These are phyloP conservation scores for Perca schrenkii DNA, from an alignment of 2,113 vertebrate species.

Conservation along the genomic window DNA sequence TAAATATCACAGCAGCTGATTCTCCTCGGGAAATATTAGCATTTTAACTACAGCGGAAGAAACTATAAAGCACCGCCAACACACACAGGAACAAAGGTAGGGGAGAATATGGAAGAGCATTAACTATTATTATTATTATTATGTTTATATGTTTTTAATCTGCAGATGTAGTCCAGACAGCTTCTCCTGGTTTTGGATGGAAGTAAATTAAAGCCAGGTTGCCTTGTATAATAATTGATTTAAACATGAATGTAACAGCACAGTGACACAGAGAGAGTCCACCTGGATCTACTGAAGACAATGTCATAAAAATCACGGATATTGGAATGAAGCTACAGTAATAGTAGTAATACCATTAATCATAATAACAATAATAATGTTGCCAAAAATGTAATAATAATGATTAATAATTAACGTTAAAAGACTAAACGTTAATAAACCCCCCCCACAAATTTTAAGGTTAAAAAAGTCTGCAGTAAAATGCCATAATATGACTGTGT, in stretches of 20 bases:
- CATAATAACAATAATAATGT: background rate
- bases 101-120: too few species aligned
- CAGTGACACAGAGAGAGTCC: background rate
- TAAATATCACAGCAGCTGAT: conserved; percentile 61
- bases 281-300: background rate
- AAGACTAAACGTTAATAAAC: background rate
- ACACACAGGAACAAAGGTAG: background rate
- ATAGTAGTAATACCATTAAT: background rate
- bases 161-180: too few species aligned
- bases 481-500: background rate
- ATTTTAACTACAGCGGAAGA: conserved; percentile 49
- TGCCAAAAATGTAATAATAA: background rate
- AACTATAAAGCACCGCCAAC: conserved; percentile 38
- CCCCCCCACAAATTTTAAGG: background rate
- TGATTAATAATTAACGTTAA: background rate
- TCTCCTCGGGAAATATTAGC: conserved; percentile 74
- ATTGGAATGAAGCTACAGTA: background rate
- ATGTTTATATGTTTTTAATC: too few species aligned
- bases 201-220: too few species aligned
- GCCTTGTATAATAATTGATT: too few species aligned
- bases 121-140: too few species aligned
- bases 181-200: too few species aligned
- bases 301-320: background rate
- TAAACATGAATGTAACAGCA: too few species aligned
- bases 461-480: background rate